phyloP scores from a whole-genome alignment of 2,113 vertebrate genomes.

The Chloroceryle aenea region DNA sequence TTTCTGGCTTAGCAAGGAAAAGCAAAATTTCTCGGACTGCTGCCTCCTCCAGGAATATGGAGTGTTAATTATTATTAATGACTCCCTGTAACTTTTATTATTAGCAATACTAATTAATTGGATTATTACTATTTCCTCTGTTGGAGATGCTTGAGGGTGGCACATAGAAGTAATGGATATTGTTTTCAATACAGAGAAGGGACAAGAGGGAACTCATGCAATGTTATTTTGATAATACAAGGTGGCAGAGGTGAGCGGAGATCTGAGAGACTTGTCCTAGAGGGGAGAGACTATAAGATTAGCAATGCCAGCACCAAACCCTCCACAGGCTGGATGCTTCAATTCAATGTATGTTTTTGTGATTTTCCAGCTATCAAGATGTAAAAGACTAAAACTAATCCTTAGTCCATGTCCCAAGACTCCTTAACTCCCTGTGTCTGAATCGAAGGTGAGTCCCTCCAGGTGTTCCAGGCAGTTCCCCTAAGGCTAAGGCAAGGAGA shows the following conservation, averaged over 20 bases:
- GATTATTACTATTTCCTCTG: constrained; percentile 15
- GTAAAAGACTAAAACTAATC: not conserved
- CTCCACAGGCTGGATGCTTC: not conserved
- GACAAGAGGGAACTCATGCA: not conserved
- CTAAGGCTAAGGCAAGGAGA: not conserved
- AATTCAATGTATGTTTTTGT: not conserved
- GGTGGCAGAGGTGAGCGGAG: not conserved
- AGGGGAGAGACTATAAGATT: not conserved
- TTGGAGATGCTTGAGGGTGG: not conserved
- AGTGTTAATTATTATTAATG: constrained; percentile 60
- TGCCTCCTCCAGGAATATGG: not conserved
- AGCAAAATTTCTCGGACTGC: not conserved
- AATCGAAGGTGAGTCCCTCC: not conserved
- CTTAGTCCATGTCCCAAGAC: not conserved
- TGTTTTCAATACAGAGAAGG: not conserved
- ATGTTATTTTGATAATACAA: not conserved
- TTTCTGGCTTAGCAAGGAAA: not conserved
- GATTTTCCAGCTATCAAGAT: not conserved
- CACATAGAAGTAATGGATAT: not conserved
- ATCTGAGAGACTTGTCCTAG: not conserved
- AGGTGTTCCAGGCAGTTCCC: not conserved
- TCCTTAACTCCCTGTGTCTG: not conserved
- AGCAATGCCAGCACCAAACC: not conserved
- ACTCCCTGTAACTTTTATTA: constrained; percentile 21
- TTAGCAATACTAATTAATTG: constrained; percentile 50